These are phyloP conservation scores for Vannuccia rotundouncinata DNA, from an alignment of 2,888 invertebrate species.

Conservation along the genomic window DNA sequence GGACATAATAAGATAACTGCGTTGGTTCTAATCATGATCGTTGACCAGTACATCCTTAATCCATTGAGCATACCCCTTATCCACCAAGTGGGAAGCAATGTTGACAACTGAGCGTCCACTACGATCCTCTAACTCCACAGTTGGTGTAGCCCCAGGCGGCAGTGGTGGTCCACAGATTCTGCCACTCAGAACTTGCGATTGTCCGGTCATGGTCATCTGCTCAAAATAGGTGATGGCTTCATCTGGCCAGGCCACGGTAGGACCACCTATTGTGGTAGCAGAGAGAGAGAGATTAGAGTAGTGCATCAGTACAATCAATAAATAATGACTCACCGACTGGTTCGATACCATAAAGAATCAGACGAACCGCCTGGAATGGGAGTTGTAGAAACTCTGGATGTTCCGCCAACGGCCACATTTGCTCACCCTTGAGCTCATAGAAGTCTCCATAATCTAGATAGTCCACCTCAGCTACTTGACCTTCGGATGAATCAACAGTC, in stretches of 20 bases:
- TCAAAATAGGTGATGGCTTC: background rate
- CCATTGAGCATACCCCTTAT: background rate
- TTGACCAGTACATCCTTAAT: no score
- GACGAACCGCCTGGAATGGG: constrained; percentile 25
- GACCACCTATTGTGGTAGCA: no score
- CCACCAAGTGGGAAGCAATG: background rate
- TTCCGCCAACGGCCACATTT: background rate
- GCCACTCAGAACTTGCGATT: background rate
- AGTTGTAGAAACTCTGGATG: constrained; percentile 17
- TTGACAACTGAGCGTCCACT: background rate
- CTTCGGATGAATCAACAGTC: background rate
- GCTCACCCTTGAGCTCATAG: background rate
- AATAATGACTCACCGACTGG: constrained; percentile 21
- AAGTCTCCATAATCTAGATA: constrained; percentile 31
- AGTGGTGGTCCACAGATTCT: background rate
- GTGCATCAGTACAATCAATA: no score
- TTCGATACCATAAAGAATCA: constrained; percentile 22
- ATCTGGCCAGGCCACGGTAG: constrained; percentile 1
- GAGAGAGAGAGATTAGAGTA: no score
- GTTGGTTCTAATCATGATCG: no score
- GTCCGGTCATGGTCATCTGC: background rate
- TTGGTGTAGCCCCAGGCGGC: background rate
- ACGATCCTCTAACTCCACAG: background rate
- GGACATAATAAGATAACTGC: no score
- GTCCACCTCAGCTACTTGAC: background rate